phyloP scores from a whole-genome alignment of 1,140 invertebrate species.

The Danaus plexippus region DNA sequence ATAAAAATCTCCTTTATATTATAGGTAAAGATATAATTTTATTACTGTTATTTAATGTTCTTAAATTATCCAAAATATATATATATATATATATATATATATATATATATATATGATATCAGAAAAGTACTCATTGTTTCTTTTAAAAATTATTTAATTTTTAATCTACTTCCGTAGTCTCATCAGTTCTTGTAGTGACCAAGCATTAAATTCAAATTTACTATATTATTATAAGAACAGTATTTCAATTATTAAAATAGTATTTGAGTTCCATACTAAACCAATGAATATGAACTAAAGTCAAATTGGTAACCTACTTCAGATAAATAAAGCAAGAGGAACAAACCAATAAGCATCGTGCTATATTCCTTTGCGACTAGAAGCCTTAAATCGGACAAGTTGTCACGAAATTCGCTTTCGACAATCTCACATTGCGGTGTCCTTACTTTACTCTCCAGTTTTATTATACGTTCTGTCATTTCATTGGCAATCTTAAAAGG shows the following conservation, averaged over 20 bases:
- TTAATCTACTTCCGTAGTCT: too few relatives aligned
- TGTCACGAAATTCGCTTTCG: constrained; percentile 69
- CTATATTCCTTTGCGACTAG: constrained; percentile 75
- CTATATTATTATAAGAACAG: neutral
- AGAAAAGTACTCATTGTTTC: too few relatives aligned
- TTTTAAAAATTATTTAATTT: too few relatives aligned
- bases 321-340: neutral
- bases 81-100: too few relatives aligned
- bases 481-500: constrained; percentile 69
- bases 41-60: too few relatives aligned
- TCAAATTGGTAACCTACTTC: neutral
- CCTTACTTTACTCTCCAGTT: constrained; percentile 71
- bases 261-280: constrained; percentile 2
- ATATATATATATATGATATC: too few relatives aligned
- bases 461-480: constrained; percentile 68
- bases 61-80: too few relatives aligned
- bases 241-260: neutral
- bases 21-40: too few relatives aligned
- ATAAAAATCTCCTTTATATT: too few relatives aligned
- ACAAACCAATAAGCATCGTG: constrained; percentile 69
- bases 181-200: too few relatives aligned
- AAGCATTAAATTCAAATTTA: constrained; percentile 1
- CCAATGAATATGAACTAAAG: neutral
- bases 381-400: constrained; percentile 73
- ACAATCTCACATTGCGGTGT: constrained; percentile 73